Evolutionary conservation across 1,140 invertebrate species (phyloP).

Genomic region (Thaumetopoea pityocampa): DNA sequence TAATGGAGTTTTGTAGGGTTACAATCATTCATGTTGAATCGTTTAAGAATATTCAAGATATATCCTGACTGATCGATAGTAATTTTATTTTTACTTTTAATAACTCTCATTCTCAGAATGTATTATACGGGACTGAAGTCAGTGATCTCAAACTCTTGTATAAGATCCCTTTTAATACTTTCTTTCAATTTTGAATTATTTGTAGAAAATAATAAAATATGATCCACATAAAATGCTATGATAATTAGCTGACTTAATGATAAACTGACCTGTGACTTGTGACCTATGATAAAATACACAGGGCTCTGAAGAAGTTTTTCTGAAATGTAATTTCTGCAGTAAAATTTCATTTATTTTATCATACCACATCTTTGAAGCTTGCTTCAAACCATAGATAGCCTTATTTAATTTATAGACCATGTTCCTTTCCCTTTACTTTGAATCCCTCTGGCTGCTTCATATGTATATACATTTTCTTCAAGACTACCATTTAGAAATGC

Average conservation of each 20-base stretch:
- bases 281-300: constrained; percentile 1
- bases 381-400: constrained; percentile 55
- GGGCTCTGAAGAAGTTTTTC: background rate
- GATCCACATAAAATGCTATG: constrained; percentile 30
- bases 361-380: constrained; percentile 55
- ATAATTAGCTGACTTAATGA: constrained; percentile 3
- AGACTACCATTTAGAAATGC: constrained; percentile 58
- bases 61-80: no score
- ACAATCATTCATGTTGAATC: no score
- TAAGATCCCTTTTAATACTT: background rate
- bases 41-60: no score
- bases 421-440: background rate
- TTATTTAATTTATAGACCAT: constrained; percentile 29
- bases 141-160: background rate
- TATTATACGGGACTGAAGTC: background rate
- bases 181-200: background rate
- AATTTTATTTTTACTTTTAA: constrained; percentile 2
- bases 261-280: no score
- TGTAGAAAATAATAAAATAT: constrained; percentile 3
- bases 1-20: no score
- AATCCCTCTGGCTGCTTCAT: constrained; percentile 12
- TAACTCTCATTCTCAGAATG: constrained; percentile 6
- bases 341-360: constrained; percentile 20
- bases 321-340: background rate
- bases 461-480: constrained; percentile 52